phyloP scores from a whole-genome alignment of 1,140 invertebrate genomes.

The Drosophila virilis region DNA sequence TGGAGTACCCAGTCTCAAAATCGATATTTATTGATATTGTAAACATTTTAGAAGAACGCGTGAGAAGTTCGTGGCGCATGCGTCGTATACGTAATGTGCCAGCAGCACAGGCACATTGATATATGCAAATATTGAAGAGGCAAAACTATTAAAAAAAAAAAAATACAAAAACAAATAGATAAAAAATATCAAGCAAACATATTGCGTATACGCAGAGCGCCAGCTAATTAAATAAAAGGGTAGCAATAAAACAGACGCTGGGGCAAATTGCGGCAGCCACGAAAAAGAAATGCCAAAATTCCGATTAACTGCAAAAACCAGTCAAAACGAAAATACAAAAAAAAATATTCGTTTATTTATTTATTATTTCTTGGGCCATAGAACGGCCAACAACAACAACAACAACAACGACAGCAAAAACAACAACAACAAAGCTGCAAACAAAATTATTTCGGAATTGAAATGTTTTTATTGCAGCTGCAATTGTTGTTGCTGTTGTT shows the following conservation, averaged over 20 bases:
- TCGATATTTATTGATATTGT: too few relatives aligned
- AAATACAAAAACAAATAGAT: background rate
- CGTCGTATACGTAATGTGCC: too few relatives aligned
- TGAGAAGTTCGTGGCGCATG: too few relatives aligned
- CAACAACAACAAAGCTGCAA: slow-evolving; percentile 14
- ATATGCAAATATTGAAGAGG: too few relatives aligned
- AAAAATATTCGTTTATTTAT: slow-evolving; percentile 27
- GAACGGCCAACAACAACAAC: slow-evolving; percentile 16
- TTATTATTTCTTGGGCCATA: slow-evolving; percentile 8
- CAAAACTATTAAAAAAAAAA: background rate
- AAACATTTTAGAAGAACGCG: too few relatives aligned
- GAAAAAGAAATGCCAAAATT: slow-evolving; percentile 22
- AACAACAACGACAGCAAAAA: slow-evolving; percentile 2
- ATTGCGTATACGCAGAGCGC: slow-evolving; percentile 54
- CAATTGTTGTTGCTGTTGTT: slow-evolving; percentile 62
- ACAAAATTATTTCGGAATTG: slow-evolving; percentile 47
- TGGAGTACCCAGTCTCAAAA: too few relatives aligned
- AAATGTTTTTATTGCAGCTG: slow-evolving; percentile 48
- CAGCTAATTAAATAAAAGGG: slow-evolving; percentile 55
- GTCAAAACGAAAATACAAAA: slow-evolving; percentile 21
- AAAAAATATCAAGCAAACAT: background rate
- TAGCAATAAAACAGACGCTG: slow-evolving; percentile 18
- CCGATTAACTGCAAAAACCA: slow-evolving; percentile 30
- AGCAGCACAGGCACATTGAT: too few relatives aligned
- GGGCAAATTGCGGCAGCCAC: background rate